Evolutionary conservation across 2,888 invertebrate genomes (phyloP), one percentile per base, ranked within the genome.

Genomic region (Alentia gelatinosa): DNA sequence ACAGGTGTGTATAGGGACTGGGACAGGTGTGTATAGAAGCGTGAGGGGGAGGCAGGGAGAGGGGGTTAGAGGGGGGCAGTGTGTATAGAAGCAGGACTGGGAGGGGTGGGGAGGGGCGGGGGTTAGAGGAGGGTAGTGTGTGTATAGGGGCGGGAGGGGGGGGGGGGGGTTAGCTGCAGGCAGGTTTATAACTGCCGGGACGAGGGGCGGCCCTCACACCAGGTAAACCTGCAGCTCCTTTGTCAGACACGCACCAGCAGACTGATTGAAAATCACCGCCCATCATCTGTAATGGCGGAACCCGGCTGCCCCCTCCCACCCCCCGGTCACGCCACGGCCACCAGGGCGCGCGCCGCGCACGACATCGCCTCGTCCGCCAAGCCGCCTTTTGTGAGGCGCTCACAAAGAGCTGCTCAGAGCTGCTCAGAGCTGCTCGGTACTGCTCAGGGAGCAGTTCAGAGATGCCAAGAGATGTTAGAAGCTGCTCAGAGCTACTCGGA

Each of bases 331-430:
- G 47, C 56, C 56, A 56, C 19, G 23, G 56, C 23, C 12, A 12
- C 56, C 79, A 1, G 7, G 23, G 37, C 79, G 37, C 5, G 15
- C 23, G 15, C 63, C 23, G 15, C 23, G 63, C 63, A 5, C 23
- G 63, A 4, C 79, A 79, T 39, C 37, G 35, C 79, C 35, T 79
- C 39, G 37, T 15, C 39, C 79, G 37, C 35, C 39, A 35, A 12
- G 23, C 79, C 15, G 23, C n/a, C 79, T 79, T 79, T 79, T 79
- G 79, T 79, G 79, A 79, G 35, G 79, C 37, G 79, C 39, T 79
- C 37, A 79, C 79, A 79, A 79, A 79, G 79, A 79, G 79, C 79
- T 79, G 79, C 79, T 79, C 79, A 19, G 79, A 79, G 39, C 74
- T 33, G 74, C 74, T 74, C 74, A n/a, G n/a, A n/a, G n/a, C n/a